Evolutionary conservation across 1,140 invertebrate species (phyloP).

Genomic region (Globodera ellingtonae): DNA sequence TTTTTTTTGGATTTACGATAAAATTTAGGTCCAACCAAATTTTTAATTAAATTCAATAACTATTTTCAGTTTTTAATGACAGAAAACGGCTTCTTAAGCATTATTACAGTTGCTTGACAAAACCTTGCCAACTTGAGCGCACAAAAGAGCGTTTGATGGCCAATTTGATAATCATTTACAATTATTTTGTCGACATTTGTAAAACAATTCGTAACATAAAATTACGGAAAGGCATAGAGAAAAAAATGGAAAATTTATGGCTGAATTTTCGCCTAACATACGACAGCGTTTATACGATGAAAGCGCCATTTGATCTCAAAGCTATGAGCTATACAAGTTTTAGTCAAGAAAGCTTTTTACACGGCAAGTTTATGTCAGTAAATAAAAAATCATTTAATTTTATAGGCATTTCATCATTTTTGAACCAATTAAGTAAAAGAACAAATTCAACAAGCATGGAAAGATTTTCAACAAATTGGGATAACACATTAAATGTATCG

Average conservation of each 20-base stretch:
- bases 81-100: background rate
- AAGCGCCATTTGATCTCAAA: background rate
- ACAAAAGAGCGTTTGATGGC: background rate
- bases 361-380: too few species aligned
- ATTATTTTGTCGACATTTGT: background rate
- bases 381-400: too few species aligned
- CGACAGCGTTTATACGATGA: background rate
- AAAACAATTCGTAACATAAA: background rate
- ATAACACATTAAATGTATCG: background rate
- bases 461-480: background rate
- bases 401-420: too few species aligned
- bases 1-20: too few species aligned
- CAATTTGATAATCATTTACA: background rate
- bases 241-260: background rate
- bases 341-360: background rate
- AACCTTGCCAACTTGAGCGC: background rate
- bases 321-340: background rate
- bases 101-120: background rate
- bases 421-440: background rate
- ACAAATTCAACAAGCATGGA: background rate
- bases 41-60: too few species aligned
- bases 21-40: too few species aligned
- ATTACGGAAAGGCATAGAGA: background rate
- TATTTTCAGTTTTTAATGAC: background rate
- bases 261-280: background rate